Base-by-base conservation (phyloP, 2,797 vertebrate genomes). In the Leptodactylus fallax region DNA sequence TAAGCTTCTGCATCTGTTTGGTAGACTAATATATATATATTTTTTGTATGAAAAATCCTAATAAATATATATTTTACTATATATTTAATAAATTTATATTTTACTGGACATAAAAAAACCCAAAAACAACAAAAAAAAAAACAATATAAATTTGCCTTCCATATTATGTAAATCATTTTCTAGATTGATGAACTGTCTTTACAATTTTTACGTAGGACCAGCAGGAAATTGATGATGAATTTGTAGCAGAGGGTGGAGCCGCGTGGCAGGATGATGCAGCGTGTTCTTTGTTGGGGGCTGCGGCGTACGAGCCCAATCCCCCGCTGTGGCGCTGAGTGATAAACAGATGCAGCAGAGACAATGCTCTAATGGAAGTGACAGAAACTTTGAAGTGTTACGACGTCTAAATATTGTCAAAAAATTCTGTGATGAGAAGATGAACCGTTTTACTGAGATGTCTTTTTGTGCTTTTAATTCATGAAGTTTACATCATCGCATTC, bases 341-440 rank as follows among this genome's bases (percentile, higher is more conserved):
- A 79, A 55, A 69, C 51, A 81, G 65, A 81, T 72, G 65, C 65
- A 72, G 58, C 45, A 17, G 49, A 21, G 56, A 51, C n/a, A 11
- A 21, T 71, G 51, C 27, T 16, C 36, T 58, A 63, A 36, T 49
- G 72, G 51, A 65, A 21, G 60, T 53, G 56, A 63, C 55, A 87
- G 55, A 11, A 45, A 51, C 1, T n/a, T 47, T 47, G 36, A 80
- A 47, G 56, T 80, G 79, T 80, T 61, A 61, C 79, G 6, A 36
- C 10, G 10, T 61, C 36, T 80, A 80, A 61, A 53, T n/a, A 80
- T 80, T 61, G 58, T 47, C 27, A 3, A 58, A 14, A 23, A 56
- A 36, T 79, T 80, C 16, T 45, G 23, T 61, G 14, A 80, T 19
- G 55, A 55, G 76, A 78, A 60, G 27, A 36, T 36, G 7, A 71